Evolutionary conservation across 2,888 invertebrate species (phyloP).

Genomic region (Eupithecia exiguata): DNA sequence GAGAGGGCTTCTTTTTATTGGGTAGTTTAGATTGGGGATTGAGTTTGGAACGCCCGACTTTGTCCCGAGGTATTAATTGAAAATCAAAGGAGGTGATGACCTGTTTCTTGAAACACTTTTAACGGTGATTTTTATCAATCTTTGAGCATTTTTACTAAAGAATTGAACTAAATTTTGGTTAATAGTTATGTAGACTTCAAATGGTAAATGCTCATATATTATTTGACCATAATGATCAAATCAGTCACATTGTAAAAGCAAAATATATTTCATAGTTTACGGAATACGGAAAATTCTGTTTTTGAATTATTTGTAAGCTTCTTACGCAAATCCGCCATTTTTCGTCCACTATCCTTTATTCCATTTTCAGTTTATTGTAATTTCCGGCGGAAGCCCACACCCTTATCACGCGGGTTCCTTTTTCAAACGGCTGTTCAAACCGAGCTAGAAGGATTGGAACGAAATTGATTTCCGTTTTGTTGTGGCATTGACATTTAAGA

Average conservation of each 20-base stretch:
- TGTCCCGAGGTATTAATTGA: not conserved
- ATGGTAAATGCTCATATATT: not conserved
- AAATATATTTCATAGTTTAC: too few relatives aligned
- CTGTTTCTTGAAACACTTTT: not conserved
- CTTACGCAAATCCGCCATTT: not conserved
- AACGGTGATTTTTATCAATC: not conserved
- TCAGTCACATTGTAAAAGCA: too few relatives aligned
- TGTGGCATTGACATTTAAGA: not conserved
- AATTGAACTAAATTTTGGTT: not conserved
- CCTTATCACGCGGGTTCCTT: slow-evolving; percentile 12
- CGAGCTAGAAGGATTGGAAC: slow-evolving; percentile 9
- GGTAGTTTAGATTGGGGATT: slow-evolving; percentile 20
- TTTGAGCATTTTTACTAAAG: not conserved
- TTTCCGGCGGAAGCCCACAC: slow-evolving; percentile 8
- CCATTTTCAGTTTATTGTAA: slow-evolving; percentile 1
- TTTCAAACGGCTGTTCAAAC: slow-evolving; percentile 11
- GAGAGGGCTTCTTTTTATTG: slow-evolving; percentile 36
- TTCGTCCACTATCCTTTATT: not conserved
- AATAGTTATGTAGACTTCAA: not conserved
- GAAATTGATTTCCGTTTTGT: slow-evolving; percentile 7
- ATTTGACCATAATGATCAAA: not conserved
- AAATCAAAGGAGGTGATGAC: slow-evolving; percentile 3
- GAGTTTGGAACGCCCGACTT: slow-evolving; percentile 6
- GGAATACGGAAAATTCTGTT: not conserved
- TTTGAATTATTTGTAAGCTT: not conserved